Conservation (phyloP, 2,797 vertebrate species). For the Mareca strepera region DNA sequence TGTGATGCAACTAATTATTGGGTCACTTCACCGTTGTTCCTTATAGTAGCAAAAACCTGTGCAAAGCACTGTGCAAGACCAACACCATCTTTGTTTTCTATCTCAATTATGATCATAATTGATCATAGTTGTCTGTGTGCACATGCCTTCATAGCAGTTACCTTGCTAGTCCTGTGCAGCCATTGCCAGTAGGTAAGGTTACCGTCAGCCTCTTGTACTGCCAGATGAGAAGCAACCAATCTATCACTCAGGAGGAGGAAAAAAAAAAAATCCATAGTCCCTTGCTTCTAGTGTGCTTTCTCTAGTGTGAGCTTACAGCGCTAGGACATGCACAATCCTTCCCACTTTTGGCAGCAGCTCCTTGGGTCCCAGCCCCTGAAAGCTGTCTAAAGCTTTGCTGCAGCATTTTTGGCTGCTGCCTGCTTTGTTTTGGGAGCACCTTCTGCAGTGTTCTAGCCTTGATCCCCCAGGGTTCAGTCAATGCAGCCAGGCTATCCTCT, state of each 20-base stretch:
- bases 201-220: background rate
- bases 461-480: background rate
- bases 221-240: background rate
- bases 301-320: background rate
- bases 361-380: no score
- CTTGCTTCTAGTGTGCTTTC: background rate
- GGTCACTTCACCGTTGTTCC: background rate
- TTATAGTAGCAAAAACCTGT: background rate
- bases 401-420: fast-evolving
- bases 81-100: background rate
- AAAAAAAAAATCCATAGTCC: fast-evolving
- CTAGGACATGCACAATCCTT: background rate
- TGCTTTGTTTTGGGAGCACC: background rate
- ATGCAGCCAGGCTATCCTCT: background rate
- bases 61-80: no score
- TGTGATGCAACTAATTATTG: fast-evolving
- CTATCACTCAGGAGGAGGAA: background rate
- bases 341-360: background rate
- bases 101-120: background rate
- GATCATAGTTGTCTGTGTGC: background rate
- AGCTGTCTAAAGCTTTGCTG: background rate
- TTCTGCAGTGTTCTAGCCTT: background rate
- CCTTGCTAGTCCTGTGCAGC: background rate
- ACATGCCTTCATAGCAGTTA: background rate
- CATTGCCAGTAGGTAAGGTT: background rate